Conservation (phyloP, 1,140 invertebrate species). For the Rhyzopertha dominica region DNA sequence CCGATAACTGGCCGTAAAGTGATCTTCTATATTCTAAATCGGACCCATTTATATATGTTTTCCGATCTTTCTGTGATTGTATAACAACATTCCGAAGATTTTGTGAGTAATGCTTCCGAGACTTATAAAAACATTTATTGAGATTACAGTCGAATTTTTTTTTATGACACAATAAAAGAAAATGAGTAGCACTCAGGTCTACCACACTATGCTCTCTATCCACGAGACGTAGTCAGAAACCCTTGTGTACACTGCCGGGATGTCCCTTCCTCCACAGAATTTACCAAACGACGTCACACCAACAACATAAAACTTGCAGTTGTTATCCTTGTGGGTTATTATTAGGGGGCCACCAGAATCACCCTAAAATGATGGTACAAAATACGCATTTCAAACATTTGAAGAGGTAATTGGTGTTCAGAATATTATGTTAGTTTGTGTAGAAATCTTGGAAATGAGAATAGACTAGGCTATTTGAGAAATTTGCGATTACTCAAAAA, state of each 20-base stretch:
- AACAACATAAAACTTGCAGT: conserved; percentile 51
- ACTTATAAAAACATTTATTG: background rate
- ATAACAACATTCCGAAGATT: background rate
- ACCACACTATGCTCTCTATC: conserved; percentile 50
- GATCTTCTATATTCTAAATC: background rate
- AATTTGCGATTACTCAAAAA: background rate
- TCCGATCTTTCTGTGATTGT: background rate
- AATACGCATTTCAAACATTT: background rate
- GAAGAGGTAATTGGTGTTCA: background rate
- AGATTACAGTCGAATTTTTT: background rate
- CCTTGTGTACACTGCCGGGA: conserved; percentile 55
- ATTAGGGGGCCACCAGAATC: conserved; percentile 60
- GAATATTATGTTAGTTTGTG: background rate
- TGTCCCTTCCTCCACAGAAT: conserved; percentile 48
- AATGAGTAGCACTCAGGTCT: too few species aligned
- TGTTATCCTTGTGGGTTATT: conserved; percentile 48
- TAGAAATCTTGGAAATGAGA: too few species aligned
- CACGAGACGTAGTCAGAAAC: conserved; percentile 55
- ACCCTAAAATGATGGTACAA: too few species aligned
- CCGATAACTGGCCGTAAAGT: conserved; percentile 50
- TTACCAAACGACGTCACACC: conserved; percentile 55
- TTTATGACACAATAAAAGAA: background rate
- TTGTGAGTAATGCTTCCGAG: too few species aligned
- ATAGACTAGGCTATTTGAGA: background rate
- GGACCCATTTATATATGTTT: background rate